A percentile compares a stretch with the other conserved stretches of the same genome.
These are phyloP conservation scores for Leucoma salicis DNA, from an alignment of 2,888 invertebrate genomes.

Conservation along the genomic window DNA sequence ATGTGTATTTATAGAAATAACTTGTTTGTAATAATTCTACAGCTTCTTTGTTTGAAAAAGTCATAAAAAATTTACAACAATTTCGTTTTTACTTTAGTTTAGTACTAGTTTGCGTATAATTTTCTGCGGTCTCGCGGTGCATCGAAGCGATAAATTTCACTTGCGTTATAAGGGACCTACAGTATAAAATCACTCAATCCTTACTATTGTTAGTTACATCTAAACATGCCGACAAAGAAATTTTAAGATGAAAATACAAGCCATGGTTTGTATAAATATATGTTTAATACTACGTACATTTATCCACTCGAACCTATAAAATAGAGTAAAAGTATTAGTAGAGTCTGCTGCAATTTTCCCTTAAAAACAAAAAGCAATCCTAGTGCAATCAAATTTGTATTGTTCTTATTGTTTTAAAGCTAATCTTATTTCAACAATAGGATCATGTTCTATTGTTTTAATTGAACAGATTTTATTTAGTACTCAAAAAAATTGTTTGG, in stretches of 20 bases:
- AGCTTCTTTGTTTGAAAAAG: too few species aligned
- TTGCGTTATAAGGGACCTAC: constrained; percentile 53
- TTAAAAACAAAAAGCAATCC: neutral
- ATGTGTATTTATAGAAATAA: too few species aligned
- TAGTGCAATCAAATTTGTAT: neutral
- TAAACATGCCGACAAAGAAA: constrained; percentile 59
- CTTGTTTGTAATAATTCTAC: too few species aligned
- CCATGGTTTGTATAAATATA: constrained; percentile 17
- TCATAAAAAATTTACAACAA: too few species aligned
- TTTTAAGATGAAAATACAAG: constrained; percentile 28
- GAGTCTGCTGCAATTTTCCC: neutral
- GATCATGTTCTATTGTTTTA: too few species aligned
- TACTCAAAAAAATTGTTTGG: too few species aligned
- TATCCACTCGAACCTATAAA: constrained; percentile 46
- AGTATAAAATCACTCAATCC: constrained; percentile 70
- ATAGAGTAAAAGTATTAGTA: neutral
- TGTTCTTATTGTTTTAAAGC: too few species aligned
- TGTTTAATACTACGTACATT: constrained; percentile 46
- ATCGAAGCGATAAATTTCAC: constrained; percentile 50
- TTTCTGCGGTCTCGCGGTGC: constrained; percentile 63
- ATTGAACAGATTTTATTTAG: too few species aligned
- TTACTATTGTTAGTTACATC: constrained; percentile 31
- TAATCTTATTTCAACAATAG: too few species aligned
- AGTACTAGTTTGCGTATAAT: constrained; percentile 47
- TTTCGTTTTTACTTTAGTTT: too few species aligned